A percentile compares a stretch with the other conserved stretches of the same genome.
Conservation (phyloP, 2,888 invertebrate genomes). For the Drosophila picticornis region DNA sequence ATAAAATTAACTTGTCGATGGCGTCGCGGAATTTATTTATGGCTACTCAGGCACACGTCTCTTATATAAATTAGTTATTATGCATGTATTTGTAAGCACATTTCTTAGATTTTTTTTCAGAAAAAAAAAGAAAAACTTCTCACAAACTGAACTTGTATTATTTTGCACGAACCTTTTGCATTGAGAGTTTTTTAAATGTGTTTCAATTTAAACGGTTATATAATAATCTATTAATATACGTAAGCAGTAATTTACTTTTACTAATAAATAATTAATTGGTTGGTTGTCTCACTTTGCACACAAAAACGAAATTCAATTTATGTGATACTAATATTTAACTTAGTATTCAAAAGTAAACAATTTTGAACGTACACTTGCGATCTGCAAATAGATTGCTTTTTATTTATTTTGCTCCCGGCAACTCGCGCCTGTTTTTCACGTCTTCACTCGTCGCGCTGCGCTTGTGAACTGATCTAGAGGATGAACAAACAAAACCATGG, state of each 20-base stretch:
- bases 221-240: background rate
- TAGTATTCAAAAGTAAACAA: constrained; percentile 26
- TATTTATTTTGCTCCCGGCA: constrained; percentile 3
- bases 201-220: background rate
- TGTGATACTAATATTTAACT: background rate
- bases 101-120: background rate
- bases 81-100: background rate
- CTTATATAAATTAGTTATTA: constrained; percentile 8
- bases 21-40: constrained; percentile 54
- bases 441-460: constrained; percentile 51
- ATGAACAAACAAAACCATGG: constrained; percentile 37
- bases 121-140: background rate
- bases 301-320: background rate
- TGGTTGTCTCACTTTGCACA: constrained; percentile 1
- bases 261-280: background rate
- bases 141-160: background rate
- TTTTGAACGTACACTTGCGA: constrained; percentile 18
- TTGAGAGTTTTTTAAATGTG: background rate
- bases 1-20: constrained; percentile 59
- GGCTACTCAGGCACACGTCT: constrained; percentile 40
- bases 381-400: constrained; percentile 9
- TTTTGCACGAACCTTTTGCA: background rate
- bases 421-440: constrained; percentile 28
- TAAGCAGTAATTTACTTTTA: background rate
- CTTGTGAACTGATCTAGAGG: constrained; percentile 47